A percentile compares a stretch with the other conserved stretches of the same genome.
These are phyloP conservation scores for Andrena cerasifolii DNA, from an alignment of 1,140 invertebrate species.

Conservation along the genomic window DNA sequence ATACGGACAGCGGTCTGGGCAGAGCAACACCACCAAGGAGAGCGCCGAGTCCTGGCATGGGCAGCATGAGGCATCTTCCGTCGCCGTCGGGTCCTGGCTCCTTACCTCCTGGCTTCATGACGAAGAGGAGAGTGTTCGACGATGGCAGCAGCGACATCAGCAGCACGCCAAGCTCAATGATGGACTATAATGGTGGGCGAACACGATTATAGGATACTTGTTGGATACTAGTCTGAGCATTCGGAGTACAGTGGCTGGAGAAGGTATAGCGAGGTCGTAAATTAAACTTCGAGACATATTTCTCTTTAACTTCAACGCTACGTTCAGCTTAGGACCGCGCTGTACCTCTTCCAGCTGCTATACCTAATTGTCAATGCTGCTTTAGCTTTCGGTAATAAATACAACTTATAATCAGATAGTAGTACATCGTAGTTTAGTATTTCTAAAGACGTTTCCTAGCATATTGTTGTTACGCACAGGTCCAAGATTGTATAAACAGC, in stretches of 20 bases:
- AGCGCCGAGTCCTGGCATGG: conserved; percentile 89
- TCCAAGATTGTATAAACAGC: conserved; percentile 98
- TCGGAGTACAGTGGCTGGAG: no score
- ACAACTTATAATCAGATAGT: no score
- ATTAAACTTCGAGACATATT: no score
- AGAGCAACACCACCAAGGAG: conserved; percentile 90
- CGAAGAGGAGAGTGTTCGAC: conserved; percentile 89
- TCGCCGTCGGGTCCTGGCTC: conserved; percentile 91
- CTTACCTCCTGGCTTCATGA: conserved; percentile 90
- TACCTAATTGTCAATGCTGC: no score
- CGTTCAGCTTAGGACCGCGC: no score
- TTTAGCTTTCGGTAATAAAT: no score
- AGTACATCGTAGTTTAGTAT: no score
- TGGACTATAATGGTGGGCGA: conserved; percentile 90
- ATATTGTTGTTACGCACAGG: conserved; percentile 84
- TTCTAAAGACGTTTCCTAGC: background rate
- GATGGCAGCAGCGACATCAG: conserved; percentile 93
- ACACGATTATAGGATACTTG: background rate
- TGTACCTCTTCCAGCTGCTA: no score
- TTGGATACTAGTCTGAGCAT: no score
- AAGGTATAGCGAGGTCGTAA: no score
- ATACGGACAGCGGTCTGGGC: conserved; percentile 91
- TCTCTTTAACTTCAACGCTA: no score
- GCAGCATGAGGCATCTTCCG: conserved; percentile 86
- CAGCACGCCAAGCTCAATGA: conserved; percentile 90